Evolutionary conservation across 2,113 vertebrate species (phyloP), one percentile per base, ranked within the genome.

Genomic region (Sphyrna mokarran): DNA sequence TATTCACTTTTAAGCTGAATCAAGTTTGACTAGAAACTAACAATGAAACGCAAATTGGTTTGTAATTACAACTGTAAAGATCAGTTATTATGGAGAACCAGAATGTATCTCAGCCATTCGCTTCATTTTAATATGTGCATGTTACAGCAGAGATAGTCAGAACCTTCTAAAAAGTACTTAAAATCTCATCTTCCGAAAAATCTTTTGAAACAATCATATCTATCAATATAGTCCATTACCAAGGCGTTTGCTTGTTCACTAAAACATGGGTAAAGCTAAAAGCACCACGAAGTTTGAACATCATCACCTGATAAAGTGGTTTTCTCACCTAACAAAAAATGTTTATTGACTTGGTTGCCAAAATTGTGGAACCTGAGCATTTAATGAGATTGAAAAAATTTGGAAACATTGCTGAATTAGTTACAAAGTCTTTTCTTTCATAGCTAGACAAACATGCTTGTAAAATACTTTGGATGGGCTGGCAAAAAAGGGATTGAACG

Each of bases 181-280:
- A 86, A 48, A 48, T 68, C 66, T 68, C 18, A 86, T 86, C 22
- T 5, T 86, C 23, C 26, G 22, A 22, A 22, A 22, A 33, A 89
- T 89, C 54, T 89, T 89, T 61, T 61, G 54, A 89, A 89, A 89
- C 86, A 89, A 58, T 54, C 86, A 58, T 58, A 61, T 61, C 83
- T 86, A 23, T 22, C 83, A 86, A 16, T 90, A 33, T 26, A 61
- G 5, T 29, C 26, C 16, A 23, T 90, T 89, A 9, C 54, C 58
- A 91, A 91, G 33, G 58, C 58, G 58, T 63, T 61, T 91, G n/a
- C 48, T 11, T 40, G 40, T 22, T 54, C 14, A 14, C 29, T n/a
- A 63, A 83, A 83, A 40, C 78, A 83, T 40, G 3, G 80, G 37
- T 83, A 83, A 40, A 61, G 29, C 61, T 61, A n/a, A 18, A 18